These are phyloP conservation scores for Misgurnus mizolepis DNA, from an alignment of 2,113 vertebrate genomes.

Conservation along the genomic window DNA sequence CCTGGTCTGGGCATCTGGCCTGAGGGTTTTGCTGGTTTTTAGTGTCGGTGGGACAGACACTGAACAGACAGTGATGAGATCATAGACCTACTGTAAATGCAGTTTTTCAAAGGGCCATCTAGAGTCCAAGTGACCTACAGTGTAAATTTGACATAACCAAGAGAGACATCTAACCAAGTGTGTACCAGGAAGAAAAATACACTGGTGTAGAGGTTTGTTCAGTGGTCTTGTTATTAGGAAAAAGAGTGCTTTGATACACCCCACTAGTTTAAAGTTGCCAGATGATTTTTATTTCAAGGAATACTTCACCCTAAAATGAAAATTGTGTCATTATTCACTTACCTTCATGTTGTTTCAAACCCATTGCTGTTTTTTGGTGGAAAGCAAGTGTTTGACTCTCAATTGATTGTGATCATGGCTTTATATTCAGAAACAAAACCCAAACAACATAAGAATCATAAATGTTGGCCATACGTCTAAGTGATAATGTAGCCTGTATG, in stretches of 20 bases:
- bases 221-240: constrained; percentile 58
- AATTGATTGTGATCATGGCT: too few relatives aligned
- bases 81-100: constrained; percentile 39
- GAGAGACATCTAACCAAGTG: constrained; percentile 42
- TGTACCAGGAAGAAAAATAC: constrained; percentile 55
- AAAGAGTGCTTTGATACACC: constrained; percentile 52
- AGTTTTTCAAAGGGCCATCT: constrained; percentile 27
- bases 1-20: constrained; percentile 24
- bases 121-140: constrained; percentile 25
- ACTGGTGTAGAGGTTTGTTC: constrained; percentile 48
- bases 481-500: too few relatives aligned
- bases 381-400: too few relatives aligned
- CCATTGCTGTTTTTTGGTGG: background rate
- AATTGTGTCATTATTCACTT: background rate
- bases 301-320: background rate
- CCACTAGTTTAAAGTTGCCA: constrained; percentile 56
- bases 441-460: too few relatives aligned
- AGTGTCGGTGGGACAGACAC: constrained; percentile 11
- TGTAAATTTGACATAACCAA: constrained; percentile 54
- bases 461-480: too few relatives aligned
- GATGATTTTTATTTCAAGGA: constrained; percentile 34
- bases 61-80: constrained; percentile 53
- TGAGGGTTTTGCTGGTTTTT: constrained; percentile 19
- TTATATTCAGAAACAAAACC: too few relatives aligned
- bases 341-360: background rate